These are phyloP conservation scores for Hedychridium roseum DNA, from an alignment of 2,888 invertebrate species.

Conservation along the genomic window DNA sequence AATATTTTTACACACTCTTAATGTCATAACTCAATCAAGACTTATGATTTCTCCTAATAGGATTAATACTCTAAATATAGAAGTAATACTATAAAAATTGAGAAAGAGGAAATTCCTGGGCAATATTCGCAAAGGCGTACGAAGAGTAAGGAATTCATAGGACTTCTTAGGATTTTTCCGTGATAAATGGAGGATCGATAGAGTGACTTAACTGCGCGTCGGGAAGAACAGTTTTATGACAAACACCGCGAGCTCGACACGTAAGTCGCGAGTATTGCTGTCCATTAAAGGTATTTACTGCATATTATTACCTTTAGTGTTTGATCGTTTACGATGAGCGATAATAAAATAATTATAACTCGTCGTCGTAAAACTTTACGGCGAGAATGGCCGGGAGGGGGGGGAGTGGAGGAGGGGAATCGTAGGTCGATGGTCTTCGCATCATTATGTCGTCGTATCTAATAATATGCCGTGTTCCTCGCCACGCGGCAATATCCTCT, in stretches of 20 bases:
- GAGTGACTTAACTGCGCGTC: too few species aligned
- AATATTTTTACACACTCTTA: too few species aligned
- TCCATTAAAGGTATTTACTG: slow-evolving; percentile 58
- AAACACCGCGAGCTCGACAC: slow-evolving; percentile 44
- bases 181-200: slow-evolving; percentile 32
- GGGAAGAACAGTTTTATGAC: slow-evolving; percentile 43
- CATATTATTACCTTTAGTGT: slow-evolving; percentile 57
- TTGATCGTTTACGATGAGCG: slow-evolving; percentile 58
- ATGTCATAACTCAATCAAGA: too few species aligned
- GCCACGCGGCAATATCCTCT: background rate
- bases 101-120: too few species aligned
- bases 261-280: slow-evolving; percentile 35
- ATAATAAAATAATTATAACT: slow-evolving; percentile 62
- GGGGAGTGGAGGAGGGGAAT: background rate
- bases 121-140: too few species aligned
- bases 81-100: too few species aligned
- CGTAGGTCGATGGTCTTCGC: slow-evolving; percentile 8
- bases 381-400: background rate
- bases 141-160: too few species aligned
- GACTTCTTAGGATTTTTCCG: too few species aligned
- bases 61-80: too few species aligned
- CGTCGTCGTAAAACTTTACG: slow-evolving; percentile 53
- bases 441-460: slow-evolving; percentile 3
- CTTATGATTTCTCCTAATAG: too few species aligned
- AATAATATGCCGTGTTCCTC: slow-evolving; percentile 10